Evolutionary conservation across 2,113 vertebrate genomes (phyloP), one percentile per base, ranked within the genome.

Genomic region (Camelus dromedarius): DNA sequence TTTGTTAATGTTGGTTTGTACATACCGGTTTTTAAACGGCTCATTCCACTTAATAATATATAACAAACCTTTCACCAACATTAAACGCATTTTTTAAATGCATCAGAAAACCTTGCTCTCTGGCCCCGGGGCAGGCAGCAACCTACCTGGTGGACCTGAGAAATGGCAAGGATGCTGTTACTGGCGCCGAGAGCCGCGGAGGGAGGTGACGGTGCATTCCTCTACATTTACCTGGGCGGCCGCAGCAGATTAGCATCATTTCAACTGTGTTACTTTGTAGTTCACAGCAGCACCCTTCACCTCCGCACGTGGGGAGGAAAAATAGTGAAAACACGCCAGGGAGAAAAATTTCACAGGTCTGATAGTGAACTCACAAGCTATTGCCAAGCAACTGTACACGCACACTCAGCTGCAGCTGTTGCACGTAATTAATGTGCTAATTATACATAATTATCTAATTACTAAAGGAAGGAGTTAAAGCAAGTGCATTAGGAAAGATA

Each of bases 381-480:
- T 52, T 93, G 85, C 67, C 30, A 79, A 88, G 72, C 42, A 20
- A 20, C 67, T 72, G 83, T 66, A 52, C 18, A 22, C 50, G 19
- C 42, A 54, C 72, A 75, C 28, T 30, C 85, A 32, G 89, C 26
- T n/a, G 54, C 91, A 98, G 98, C 96, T 97, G 95, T 48, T 97
- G 91, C 79, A 97, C 42, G 15, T 96, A 96, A 97, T 94, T 97
- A 97, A 96, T 97, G 97, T 93, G 86, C 93, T 97, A 95, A 98
- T 98, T 96, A 96, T 80, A 95, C 96, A 96, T 95, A 97, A 98
- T 96, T 97, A 97, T 95, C 94, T 95, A 94, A 97, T 97, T 97
- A 96, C 97, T 95, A 94, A 98, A 96, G 80, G 86, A 97, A 85
- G 42, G 82, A 95, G 72, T 94, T 83, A 93, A 76, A 86, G 88